Conservation (phyloP, 1,140 invertebrate genomes). For the Drosophila watanabei region DNA sequence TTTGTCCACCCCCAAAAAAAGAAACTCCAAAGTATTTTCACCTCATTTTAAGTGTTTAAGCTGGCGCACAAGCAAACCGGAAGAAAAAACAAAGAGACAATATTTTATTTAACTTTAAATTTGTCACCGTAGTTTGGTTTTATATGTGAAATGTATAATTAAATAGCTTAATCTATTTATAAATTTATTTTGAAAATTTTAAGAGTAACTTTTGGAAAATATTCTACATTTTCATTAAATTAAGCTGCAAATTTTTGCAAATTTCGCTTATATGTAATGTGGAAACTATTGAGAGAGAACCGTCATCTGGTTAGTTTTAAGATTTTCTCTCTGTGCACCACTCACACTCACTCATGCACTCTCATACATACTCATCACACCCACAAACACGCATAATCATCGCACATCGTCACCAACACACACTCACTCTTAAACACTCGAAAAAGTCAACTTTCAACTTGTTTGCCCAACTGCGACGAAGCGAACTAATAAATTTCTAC, state of each 20-base stretch:
- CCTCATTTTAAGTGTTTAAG: slow-evolving; percentile 51
- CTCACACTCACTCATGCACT: slow-evolving; percentile 19
- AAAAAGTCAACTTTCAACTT: slow-evolving; percentile 69
- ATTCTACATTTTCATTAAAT: background rate
- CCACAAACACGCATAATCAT: slow-evolving; percentile 46
- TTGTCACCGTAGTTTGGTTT: no score
- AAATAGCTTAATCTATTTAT: no score
- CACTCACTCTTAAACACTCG: slow-evolving; percentile 37
- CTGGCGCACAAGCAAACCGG: slow-evolving; percentile 9
- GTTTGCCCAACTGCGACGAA: slow-evolving; percentile 79
- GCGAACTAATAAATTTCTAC: slow-evolving; percentile 83
- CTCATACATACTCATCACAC: slow-evolving; percentile 36
- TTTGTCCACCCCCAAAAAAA: slow-evolving; percentile 23
- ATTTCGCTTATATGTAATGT: no score
- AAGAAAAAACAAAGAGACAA: background rate
- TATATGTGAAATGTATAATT: no score
- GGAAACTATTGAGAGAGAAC: no score
- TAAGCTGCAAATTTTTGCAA: background rate
- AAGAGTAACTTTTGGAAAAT: background rate
- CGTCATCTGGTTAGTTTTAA: background rate
- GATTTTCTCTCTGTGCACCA: slow-evolving; percentile 15
- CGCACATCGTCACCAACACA: slow-evolving; percentile 34
- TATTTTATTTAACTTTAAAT: background rate
- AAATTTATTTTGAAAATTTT: no score
- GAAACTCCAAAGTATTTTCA: slow-evolving; percentile 57